Evolutionary conservation across 2,888 invertebrate species (phyloP), one percentile per base, ranked within the genome.

Genomic region (Sinopyrophorus schimmeli): DNA sequence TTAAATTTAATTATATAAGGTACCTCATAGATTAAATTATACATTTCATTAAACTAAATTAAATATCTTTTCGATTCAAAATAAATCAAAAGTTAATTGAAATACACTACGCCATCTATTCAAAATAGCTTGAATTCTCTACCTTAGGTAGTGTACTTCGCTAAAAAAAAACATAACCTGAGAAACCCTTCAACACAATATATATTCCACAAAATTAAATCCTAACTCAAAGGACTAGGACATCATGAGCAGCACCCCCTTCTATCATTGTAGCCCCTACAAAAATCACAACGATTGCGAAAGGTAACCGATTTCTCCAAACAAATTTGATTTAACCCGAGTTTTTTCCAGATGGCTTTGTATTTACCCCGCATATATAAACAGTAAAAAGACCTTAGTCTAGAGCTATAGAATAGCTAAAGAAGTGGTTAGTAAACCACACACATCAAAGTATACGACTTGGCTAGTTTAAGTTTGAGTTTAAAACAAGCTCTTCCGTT

Each of bases 351-450:
- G 90, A 68, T 99, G 98, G 98, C 80, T 97, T 46, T 95, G 95
- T 69, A 86, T 99, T 53, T 99, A 99, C 73, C 99, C 99, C 43
- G 89, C 93, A 0, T 99, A 98, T 65, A 78, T 99, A 35, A 98
- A 99, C 69, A 92, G 87, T 63, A 95, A 93, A 68, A 95, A 92
- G 71, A 89, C 93, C 0, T 71, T 89, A 9, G 90, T 90, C 1
- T 87, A 95, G 72, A 99, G 99, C 3, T 80, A 99, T 18, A 82
- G 86, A 59, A 76, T 99, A 12, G 75, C 89, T 1, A 92, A 92
- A 73, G 80, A 84, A 1, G 69, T 93, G 92, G 70, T 89, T 98
- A 0, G 95, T 97, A 62, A 95, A 96, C 73, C 99, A 99, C 7
- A 93, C 93, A 0, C 89, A 89, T 70, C 86, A 89, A 63, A 99